A percentile compares a stretch with the other conserved stretches of the same genome.
Evolutionary conservation across 1,140 invertebrate genomes (phyloP).

Genomic region (Dendrolimus kikuchii): DNA sequence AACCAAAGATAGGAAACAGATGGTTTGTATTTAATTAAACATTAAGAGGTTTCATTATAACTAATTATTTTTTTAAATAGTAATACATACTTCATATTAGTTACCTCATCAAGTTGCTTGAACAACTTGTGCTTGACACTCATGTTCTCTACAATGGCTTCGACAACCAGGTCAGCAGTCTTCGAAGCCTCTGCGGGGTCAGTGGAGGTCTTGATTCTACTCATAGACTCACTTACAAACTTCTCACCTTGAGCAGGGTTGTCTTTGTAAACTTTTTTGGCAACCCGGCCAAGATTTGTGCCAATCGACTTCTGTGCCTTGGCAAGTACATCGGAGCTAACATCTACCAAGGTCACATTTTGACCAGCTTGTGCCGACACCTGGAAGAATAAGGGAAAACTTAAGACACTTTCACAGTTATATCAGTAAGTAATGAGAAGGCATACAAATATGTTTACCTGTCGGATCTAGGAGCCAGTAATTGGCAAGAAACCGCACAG

Average conservation of each 20-base stretch:
- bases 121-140: constrained; percentile 87
- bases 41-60: no score
- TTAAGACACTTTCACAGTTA: no score
- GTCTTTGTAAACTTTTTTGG: constrained; percentile 86
- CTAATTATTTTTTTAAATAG: not conserved
- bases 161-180: constrained; percentile 84
- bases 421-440: no score
- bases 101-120: constrained; percentile 73
- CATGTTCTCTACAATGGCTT: constrained; percentile 92
- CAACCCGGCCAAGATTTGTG: constrained; percentile 80
- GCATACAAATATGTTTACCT: no score
- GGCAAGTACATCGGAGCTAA: constrained; percentile 78
- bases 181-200: constrained; percentile 76
- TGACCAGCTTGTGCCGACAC: constrained; percentile 84
- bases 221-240: constrained; percentile 77
- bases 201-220: constrained; percentile 75
- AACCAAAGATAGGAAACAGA: no score
- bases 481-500: no score
- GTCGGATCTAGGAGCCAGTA: no score
- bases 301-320: constrained; percentile 80
- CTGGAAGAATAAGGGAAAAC: constrained; percentile 55
- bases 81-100: constrained; percentile 11
- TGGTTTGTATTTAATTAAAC: no score
- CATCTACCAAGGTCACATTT: constrained; percentile 83
- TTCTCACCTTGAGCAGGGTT: constrained; percentile 76